Conservation (phyloP, 2,888 invertebrate species). For the Agonopterix arenella region DNA sequence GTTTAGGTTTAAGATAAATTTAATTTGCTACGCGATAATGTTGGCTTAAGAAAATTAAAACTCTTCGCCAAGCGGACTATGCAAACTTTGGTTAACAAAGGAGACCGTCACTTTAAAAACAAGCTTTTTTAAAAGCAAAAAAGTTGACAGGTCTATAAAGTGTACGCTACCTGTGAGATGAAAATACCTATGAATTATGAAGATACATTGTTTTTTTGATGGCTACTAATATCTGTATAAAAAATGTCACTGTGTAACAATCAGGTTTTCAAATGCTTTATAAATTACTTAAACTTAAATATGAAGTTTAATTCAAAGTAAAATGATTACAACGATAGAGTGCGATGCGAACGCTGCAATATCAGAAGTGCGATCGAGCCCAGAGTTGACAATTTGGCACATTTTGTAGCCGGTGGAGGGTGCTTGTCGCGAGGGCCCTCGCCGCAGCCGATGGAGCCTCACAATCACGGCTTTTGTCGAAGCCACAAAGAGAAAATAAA, state of each 20-base stretch:
- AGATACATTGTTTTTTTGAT: too few relatives aligned
- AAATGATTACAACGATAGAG: background rate
- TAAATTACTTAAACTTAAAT: too few relatives aligned
- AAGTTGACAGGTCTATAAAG: too few relatives aligned
- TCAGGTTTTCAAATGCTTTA: too few relatives aligned
- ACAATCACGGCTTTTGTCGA: constrained; percentile 48
- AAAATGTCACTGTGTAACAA: too few relatives aligned
- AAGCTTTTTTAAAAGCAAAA: too few relatives aligned
- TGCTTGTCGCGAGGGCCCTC: constrained; percentile 36
- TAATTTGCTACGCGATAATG: constrained; percentile 54
- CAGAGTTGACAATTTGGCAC: constrained; percentile 61
- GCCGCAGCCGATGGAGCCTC: constrained; percentile 38
- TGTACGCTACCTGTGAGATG: too few relatives aligned
- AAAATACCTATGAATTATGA: too few relatives aligned
- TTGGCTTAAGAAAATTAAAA: constrained; percentile 46
- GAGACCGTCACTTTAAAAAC: background rate
- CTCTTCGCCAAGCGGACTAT: constrained; percentile 18
- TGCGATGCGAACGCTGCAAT: constrained; percentile 26
- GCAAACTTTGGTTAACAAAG: constrained; percentile 21
- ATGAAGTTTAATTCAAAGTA: too few relatives aligned
- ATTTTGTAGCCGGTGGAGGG: constrained; percentile 51
- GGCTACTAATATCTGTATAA: too few relatives aligned
- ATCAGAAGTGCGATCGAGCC: constrained; percentile 47
- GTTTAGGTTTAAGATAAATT: constrained; percentile 37
- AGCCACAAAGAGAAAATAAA: constrained; percentile 42